Conservation (phyloP, 2,797 vertebrate species). For the Falco concolor region DNA sequence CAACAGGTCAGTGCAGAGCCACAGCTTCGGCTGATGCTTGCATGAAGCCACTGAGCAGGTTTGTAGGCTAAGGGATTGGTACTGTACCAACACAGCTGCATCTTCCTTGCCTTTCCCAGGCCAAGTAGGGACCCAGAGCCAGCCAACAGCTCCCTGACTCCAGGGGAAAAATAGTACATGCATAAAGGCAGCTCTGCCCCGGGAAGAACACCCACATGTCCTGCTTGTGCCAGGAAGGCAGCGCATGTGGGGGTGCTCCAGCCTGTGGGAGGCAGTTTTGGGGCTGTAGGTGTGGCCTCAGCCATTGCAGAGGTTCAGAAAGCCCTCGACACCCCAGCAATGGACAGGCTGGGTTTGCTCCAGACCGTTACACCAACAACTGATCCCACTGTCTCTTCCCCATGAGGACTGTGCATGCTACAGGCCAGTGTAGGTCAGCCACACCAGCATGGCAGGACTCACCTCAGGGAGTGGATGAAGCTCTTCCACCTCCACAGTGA, state of each 20-base stretch:
- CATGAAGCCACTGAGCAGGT: background rate
- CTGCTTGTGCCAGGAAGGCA: background rate
- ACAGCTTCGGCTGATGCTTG: background rate
- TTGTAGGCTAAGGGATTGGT: background rate
- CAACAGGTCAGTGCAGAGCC: background rate
- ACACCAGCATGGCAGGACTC: background rate
- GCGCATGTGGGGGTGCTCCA: background rate
- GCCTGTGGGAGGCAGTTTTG: background rate
- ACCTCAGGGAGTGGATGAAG: slow-evolving; percentile 89
- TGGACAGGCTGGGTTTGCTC: background rate
- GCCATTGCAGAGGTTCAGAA: background rate
- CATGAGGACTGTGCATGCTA: background rate
- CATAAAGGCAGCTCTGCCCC: background rate
- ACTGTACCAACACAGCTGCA: background rate
- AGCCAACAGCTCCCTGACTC: background rate
- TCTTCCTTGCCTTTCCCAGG: background rate
- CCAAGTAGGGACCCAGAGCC: background rate
- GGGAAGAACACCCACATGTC: background rate
- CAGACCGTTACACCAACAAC: background rate
- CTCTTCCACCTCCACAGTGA: slow-evolving; percentile 87
- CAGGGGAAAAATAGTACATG: background rate
- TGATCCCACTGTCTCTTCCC: background rate
- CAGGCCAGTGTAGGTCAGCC: background rate
- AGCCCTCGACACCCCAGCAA: background rate
- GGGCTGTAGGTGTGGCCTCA: background rate